Percentiles rank a stretch among this genome's conserved stretches.
phyloP scores from a whole-genome alignment of 2,113 vertebrate species.

The Pollimyrus isidori region DNA sequence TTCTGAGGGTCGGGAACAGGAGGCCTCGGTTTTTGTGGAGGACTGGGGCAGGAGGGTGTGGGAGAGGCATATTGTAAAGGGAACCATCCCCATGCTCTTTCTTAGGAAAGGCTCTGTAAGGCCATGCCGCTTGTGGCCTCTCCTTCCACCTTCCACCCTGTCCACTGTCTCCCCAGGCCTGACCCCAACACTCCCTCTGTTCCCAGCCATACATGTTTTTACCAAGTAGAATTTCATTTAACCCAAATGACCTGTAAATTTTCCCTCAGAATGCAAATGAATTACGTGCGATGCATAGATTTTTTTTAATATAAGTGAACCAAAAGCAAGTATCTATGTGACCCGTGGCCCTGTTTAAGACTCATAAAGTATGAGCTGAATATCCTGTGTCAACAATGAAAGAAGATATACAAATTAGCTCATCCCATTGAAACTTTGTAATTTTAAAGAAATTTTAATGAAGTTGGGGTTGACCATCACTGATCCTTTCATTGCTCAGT shows the following conservation, averaged over 20 bases:
- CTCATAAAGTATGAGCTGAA: neutral
- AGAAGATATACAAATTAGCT: neutral
- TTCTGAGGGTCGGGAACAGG: conserved; percentile 52
- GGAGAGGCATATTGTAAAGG: conserved; percentile 66
- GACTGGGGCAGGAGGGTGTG: conserved; percentile 69
- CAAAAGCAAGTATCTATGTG: neutral
- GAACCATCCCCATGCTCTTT: conserved; percentile 64
- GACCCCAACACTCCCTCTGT: neutral
- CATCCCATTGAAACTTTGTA: neutral
- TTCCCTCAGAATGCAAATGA: neutral
- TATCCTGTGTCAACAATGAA: neutral
- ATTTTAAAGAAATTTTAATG: neutral
- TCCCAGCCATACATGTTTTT: neutral
- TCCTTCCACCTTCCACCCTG: conserved; percentile 26
- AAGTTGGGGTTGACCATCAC: neutral
- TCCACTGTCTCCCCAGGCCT: conserved; percentile 25
- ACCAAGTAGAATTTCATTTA: neutral
- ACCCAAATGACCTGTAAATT: neutral
- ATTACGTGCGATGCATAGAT: neutral
- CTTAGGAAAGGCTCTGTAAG: conserved; percentile 65
- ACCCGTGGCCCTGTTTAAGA: neutral
- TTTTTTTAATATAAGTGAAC: neutral
- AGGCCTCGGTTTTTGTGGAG: conserved; percentile 63
- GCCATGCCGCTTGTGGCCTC: conserved; percentile 31
- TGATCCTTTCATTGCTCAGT: neutral